phyloP scores from a whole-genome alignment of 2,797 vertebrate species.

The Anisognathus igniventris region DNA sequence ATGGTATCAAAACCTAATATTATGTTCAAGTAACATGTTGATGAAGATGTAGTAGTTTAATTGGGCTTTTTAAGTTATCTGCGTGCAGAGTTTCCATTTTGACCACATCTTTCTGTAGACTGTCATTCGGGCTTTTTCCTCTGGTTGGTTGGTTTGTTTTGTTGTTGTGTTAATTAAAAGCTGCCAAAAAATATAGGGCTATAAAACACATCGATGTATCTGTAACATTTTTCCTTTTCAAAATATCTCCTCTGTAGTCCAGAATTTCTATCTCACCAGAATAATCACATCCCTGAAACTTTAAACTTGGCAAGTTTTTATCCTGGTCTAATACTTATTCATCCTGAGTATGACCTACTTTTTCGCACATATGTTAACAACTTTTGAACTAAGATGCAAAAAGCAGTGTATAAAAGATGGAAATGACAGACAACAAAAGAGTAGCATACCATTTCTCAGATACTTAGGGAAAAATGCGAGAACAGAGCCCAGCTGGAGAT shows the following conservation, averaged over 20 bases:
- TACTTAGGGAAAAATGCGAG: neutral
- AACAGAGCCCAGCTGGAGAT: neutral
- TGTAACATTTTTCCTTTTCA: neutral
- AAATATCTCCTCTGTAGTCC: neutral
- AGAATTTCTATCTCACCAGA: neutral
- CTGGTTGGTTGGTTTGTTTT: neutral
- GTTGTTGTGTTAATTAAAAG: neutral
- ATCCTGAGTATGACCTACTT: neutral
- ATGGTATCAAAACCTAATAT: neutral
- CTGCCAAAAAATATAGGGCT: neutral
- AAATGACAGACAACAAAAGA: neutral
- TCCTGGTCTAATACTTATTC: neutral
- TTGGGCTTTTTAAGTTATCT: neutral
- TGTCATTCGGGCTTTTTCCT: neutral
- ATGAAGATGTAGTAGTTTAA: neutral
- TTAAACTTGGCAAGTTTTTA: neutral
- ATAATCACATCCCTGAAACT: neutral
- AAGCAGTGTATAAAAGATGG: neutral
- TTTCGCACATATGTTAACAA: neutral
- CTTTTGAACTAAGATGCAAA: neutral
- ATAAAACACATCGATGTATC: neutral
- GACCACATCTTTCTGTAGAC: neutral
- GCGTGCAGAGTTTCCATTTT: slow-evolving; percentile 1
- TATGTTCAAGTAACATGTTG: neutral
- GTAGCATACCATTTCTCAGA: neutral